Conservation (phyloP, 1,140 invertebrate species). For the Hyposmocoma kahamanoa region DNA sequence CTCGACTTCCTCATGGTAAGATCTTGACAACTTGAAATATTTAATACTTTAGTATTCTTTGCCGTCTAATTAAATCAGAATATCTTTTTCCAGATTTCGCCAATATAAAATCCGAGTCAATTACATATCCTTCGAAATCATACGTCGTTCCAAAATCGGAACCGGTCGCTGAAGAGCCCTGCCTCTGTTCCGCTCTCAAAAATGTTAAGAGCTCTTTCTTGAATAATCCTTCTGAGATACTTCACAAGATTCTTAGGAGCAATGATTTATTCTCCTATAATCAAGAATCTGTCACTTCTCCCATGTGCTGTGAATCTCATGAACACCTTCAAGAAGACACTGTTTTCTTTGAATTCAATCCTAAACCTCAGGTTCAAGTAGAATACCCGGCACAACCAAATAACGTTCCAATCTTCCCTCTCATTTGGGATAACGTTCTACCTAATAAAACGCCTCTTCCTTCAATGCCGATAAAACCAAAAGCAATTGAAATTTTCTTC, state of each 20-base stretch:
- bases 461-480: slow-evolving; percentile 22
- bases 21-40: too few species aligned
- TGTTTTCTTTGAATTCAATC: slow-evolving; percentile 38
- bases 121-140: not conserved
- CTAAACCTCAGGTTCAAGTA: slow-evolving; percentile 16
- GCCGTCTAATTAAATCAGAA: too few species aligned
- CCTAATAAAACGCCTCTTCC: slow-evolving; percentile 18
- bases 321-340: slow-evolving; percentile 43
- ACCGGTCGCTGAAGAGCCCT: slow-evolving; percentile 22
- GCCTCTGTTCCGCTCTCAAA: slow-evolving; percentile 34
- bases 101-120: not conserved
- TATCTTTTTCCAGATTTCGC: not conserved
- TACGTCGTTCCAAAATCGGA: slow-evolving; percentile 15
- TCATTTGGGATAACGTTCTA: slow-evolving; percentile 28
- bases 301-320: slow-evolving; percentile 46
- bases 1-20: slow-evolving; percentile 30
- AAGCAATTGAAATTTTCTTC: slow-evolving; percentile 45
- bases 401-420: slow-evolving; percentile 14
- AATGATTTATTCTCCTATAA: slow-evolving; percentile 40
- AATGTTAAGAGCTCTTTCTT: slow-evolving; percentile 24
- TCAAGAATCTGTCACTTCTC: slow-evolving; percentile 33
- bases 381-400: not conserved
- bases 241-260: slow-evolving; percentile 40
- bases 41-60: too few species aligned
- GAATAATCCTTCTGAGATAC: slow-evolving; percentile 30